Percentiles rank a stretch among this genome's conserved stretches.
phyloP scores from a whole-genome alignment of 1,140 invertebrate genomes.

The Elymnias hypermnestra region DNA sequence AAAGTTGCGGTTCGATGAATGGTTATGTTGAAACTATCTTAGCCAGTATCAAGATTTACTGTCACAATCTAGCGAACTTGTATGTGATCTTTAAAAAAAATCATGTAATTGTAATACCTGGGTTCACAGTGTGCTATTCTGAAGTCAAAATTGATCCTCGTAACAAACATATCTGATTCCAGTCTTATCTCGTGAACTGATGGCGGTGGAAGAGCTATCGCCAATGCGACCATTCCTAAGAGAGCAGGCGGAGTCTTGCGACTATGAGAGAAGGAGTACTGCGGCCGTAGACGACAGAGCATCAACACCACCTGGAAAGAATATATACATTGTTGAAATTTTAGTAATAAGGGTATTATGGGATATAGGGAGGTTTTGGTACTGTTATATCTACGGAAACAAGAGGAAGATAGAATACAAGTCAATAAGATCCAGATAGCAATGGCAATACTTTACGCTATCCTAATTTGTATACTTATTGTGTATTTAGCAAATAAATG shows the following conservation, averaged over 20 bases:
- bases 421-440: too few species aligned
- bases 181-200: slow-evolving; percentile 97
- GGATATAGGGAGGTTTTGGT: too few species aligned
- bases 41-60: too few species aligned
- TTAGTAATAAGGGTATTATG: neutral
- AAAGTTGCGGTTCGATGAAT: too few species aligned
- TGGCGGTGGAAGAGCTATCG: slow-evolving; percentile 95
- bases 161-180: slow-evolving; percentile 98
- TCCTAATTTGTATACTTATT: too few species aligned
- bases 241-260: slow-evolving; percentile 89
- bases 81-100: neutral
- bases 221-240: slow-evolving; percentile 94
- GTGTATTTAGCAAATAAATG: too few species aligned
- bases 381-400: too few species aligned
- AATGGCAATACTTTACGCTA: too few species aligned
- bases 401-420: too few species aligned
- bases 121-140: slow-evolving; percentile 97
- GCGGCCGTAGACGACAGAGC: slow-evolving; percentile 91
- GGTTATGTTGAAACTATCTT: too few species aligned
- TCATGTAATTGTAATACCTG: slow-evolving; percentile 78
- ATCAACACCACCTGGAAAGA: slow-evolving; percentile 91
- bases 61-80: too few species aligned
- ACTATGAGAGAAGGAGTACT: slow-evolving; percentile 93
- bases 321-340: slow-evolving; percentile 15
- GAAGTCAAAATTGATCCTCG: slow-evolving; percentile 96